phyloP scores from a whole-genome alignment of 2,797 vertebrate genomes.

The Bovichtus diacanthus region DNA sequence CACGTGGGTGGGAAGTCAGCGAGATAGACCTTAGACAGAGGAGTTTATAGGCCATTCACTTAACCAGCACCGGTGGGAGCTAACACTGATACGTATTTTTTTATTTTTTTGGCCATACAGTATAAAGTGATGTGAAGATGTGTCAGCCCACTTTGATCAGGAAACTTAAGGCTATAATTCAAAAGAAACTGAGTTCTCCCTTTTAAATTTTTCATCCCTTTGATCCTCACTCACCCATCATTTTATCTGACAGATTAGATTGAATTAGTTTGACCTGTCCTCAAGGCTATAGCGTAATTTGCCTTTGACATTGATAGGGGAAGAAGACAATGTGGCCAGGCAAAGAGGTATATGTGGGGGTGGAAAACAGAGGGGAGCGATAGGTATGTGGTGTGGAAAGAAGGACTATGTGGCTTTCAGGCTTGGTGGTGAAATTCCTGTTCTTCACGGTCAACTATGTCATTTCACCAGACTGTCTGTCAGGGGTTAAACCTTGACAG shows the following conservation, averaged over 20 bases:
- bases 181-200: slow-evolving; percentile 59
- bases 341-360: slow-evolving; percentile 36
- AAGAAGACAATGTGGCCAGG: slow-evolving; percentile 60
- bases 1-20: slow-evolving; percentile 24
- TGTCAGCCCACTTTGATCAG: slow-evolving; percentile 41
- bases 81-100: slow-evolving; percentile 5
- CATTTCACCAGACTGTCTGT: slow-evolving; percentile 59
- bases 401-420: slow-evolving; percentile 41
- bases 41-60: slow-evolving; percentile 28
- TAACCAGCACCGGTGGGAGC: slow-evolving; percentile 34
- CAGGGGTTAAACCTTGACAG: slow-evolving; percentile 65
- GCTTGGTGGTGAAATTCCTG: slow-evolving; percentile 55
- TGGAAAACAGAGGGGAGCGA: slow-evolving; percentile 25
- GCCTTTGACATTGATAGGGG: slow-evolving; percentile 78
- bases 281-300: slow-evolving; percentile 75
- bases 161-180: slow-evolving; percentile 59
- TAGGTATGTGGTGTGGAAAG: slow-evolving; percentile 22
- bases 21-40: slow-evolving; percentile 21
- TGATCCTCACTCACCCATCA: slow-evolving; percentile 69
- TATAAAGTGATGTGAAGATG: slow-evolving; percentile 23
- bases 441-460: slow-evolving; percentile 60
- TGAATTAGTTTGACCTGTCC: slow-evolving; percentile 81
- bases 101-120: background rate
- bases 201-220: slow-evolving; percentile 66
- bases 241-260: slow-evolving; percentile 80